phyloP scores from a whole-genome alignment of 2,888 invertebrate genomes.

The Drosophila rubida region DNA sequence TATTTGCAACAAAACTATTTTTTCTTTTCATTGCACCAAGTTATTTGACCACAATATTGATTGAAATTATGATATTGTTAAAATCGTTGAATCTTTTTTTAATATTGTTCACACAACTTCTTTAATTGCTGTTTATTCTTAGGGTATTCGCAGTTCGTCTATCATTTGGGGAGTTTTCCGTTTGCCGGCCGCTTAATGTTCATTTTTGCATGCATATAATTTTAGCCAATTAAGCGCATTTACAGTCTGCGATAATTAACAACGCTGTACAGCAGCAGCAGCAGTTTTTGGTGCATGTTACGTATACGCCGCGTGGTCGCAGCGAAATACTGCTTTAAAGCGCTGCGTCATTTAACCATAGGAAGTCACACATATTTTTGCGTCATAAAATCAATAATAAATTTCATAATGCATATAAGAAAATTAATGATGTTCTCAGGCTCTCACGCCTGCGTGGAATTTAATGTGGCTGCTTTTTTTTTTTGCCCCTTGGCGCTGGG shows the following conservation, averaged over 20 bases:
- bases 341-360: slow-evolving; percentile 26
- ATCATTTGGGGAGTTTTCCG: slow-evolving; percentile 13
- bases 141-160: slow-evolving; percentile 24
- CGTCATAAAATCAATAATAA: slow-evolving; percentile 68
- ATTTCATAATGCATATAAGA: slow-evolving; percentile 56
- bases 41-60: no score
- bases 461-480: slow-evolving; percentile 41
- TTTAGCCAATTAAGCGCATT: slow-evolving; percentile 63
- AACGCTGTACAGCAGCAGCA: slow-evolving; percentile 9
- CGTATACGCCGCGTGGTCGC: slow-evolving; percentile 23
- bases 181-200: slow-evolving; percentile 31
- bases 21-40: not conserved
- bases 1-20: not conserved
- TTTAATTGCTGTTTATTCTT: not conserved
- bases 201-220: slow-evolving; percentile 52
- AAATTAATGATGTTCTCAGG: slow-evolving; percentile 51
- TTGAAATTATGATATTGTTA: no score
- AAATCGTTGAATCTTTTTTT: no score
- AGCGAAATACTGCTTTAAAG: slow-evolving; percentile 26
- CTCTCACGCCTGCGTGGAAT: slow-evolving; percentile 50
- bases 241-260: slow-evolving; percentile 49
- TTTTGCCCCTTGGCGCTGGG: slow-evolving; percentile 3
- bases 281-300: slow-evolving; percentile 21
- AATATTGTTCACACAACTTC: no score
- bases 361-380: slow-evolving; percentile 18